phyloP scores from a whole-genome alignment of 2,888 invertebrate genomes.

The Biston stratarius region DNA sequence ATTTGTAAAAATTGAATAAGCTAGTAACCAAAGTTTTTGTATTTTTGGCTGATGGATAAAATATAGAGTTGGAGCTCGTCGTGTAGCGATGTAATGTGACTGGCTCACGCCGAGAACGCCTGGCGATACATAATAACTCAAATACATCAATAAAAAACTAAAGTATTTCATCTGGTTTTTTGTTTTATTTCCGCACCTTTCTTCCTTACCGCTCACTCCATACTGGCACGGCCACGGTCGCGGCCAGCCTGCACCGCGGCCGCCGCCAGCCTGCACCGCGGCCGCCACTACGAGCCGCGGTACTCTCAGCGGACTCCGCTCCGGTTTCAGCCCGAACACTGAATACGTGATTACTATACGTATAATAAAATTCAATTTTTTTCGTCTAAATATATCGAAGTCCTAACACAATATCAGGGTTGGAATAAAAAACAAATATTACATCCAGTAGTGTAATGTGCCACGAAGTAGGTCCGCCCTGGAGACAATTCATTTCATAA shows the following conservation, averaged over 20 bases:
- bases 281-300: too few relatives aligned
- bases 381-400: too few relatives aligned
- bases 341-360: too few relatives aligned
- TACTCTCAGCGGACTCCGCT: too few relatives aligned
- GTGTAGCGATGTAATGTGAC: conserved; percentile 65
- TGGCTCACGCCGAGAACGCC: conserved; percentile 76
- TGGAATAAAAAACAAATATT: conserved; percentile 47
- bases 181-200: neutral
- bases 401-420: neutral
- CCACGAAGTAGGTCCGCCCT: conserved; percentile 46
- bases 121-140: conserved; percentile 67
- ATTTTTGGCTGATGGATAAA: conserved; percentile 74
- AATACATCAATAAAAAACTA: conserved; percentile 79
- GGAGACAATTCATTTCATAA: conserved; percentile 54
- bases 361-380: too few relatives aligned
- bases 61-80: conserved; percentile 64
- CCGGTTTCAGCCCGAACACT: too few relatives aligned
- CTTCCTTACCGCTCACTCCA: too few relatives aligned
- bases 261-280: too few relatives aligned
- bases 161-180: conserved; percentile 47
- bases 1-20: conserved; percentile 65
- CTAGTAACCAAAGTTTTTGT: conserved; percentile 85
- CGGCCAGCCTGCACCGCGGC: too few relatives aligned
- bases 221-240: too few relatives aligned
- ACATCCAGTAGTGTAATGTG: conserved; percentile 54